Evolutionary conservation across 2,797 vertebrate species (phyloP), one percentile per base, ranked within the genome.

Genomic region (Pipistrellus pygmaeus): DNA sequence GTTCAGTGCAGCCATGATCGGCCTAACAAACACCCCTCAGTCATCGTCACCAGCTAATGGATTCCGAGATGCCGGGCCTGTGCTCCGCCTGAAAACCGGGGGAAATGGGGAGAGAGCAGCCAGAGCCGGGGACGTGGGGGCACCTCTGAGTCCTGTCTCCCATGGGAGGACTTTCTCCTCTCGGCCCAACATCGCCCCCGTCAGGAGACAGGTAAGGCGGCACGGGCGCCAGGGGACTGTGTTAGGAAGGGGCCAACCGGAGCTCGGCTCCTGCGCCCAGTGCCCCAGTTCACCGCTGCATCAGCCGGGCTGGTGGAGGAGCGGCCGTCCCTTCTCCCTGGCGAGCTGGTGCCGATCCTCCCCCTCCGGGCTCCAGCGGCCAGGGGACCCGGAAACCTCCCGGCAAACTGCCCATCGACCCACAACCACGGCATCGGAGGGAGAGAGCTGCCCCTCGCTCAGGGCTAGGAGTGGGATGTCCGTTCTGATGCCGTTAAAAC

Each of bases 1-100:
- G 97, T 95, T 94, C 96, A 96, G 80, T 73, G 95, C 96, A 96
- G 78, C 96, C 97, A 86, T 82, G 95, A 95, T 1, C 72, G 92
- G 83, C 85, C 94, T 96, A 92, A 94, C 93, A 93, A 80, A 83
- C 32, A 95, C 84, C 96, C 94, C 48, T 85, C 72, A n/a, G 90
- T 88, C 93, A 97, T 62, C 96, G 60, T 23, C 73, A 87, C 82
- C 20, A 18, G 96, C 95, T 97, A 62, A 93, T 93, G 83, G 78
- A 92, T 94, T 91, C 13, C 88, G 93, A 2, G 93, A 80, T 3
- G 80, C 44, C 0, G 18, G 85, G 82, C 46, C 96, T 38, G 69
- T 76, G 82, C 68, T 72, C 72, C 20, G 51, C 0, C 73, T 32
- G 30, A 84, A 97, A 98, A 97, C 86, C 4, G 96, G 73, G 93